Conservation (phyloP, 2,113 vertebrate species). For the Noturus placidus region DNA sequence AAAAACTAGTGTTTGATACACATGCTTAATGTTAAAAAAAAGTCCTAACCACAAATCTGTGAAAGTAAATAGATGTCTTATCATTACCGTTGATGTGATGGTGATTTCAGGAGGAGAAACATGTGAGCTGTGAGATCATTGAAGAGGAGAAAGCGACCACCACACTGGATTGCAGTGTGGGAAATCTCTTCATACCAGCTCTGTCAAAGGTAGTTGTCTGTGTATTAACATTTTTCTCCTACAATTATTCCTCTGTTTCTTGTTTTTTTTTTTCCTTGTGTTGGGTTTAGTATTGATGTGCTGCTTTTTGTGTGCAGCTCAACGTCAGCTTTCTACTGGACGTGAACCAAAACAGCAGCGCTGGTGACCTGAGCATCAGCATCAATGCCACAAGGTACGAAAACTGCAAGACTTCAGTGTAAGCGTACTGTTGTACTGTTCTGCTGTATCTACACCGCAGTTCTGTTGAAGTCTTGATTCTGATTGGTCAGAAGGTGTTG, state of each 20-base stretch:
- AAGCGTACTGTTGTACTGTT: not conserved
- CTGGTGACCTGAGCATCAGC: conserved; percentile 78
- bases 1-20: not conserved
- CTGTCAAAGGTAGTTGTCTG: conserved; percentile 76
- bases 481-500: not conserved
- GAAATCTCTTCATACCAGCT: conserved; percentile 80
- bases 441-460: not conserved
- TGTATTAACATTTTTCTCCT: not conserved
- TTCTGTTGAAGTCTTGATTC: not conserved
- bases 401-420: not conserved
- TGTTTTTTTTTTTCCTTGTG: conserved; percentile 12
- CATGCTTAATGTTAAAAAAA: not conserved
- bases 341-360: conserved; percentile 80
- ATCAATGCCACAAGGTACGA: conserved; percentile 81
- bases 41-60: not conserved
- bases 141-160: conserved; percentile 72
- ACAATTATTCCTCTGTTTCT: not conserved
- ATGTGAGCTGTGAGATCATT: conserved; percentile 80
- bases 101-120: conserved; percentile 79
- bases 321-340: conserved; percentile 88
- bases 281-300: not conserved
- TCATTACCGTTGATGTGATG: not conserved
- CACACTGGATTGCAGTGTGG: conserved; percentile 79
- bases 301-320: conserved; percentile 68
- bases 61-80: not conserved